These are phyloP conservation scores for Eumacrocentrus americanus DNA, from an alignment of 2,888 invertebrate genomes.

Conservation along the genomic window DNA sequence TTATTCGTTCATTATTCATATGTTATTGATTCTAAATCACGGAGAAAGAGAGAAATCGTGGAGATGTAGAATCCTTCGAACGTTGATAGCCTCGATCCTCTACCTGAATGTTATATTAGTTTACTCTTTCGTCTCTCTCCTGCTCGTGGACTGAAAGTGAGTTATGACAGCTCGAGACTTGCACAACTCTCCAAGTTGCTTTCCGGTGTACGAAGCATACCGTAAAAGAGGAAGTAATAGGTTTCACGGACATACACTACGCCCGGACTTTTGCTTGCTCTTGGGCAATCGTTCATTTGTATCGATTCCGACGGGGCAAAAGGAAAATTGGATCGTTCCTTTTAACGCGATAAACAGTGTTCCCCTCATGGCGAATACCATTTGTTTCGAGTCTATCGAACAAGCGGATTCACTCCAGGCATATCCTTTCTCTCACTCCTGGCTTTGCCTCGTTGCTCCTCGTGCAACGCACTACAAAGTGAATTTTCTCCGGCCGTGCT, in stretches of 20 bases:
- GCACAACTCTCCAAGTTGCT: conserved; percentile 23
- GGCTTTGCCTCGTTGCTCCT: not conserved
- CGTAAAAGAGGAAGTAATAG: conserved; percentile 29
- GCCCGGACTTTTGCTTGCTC: not conserved
- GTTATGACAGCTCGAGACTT: conserved; percentile 23
- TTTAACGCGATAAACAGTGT: conserved; percentile 26
- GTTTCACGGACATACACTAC: conserved; percentile 7
- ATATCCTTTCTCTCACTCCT: conserved; percentile 20
- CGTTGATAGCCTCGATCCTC: conserved; percentile 17
- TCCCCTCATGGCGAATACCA: conserved; percentile 27
- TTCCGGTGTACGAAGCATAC: conserved; percentile 27
- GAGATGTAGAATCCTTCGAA: conserved; percentile 14
- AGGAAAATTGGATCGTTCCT: conserved; percentile 27
- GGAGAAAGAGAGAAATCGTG: too few relatives aligned
- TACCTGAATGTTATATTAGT: too few relatives aligned
- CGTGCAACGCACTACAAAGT: conserved; percentile 23
- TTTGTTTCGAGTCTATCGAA: conserved; percentile 29
- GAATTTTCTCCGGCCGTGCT: conserved; percentile 21
- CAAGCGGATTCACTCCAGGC: conserved; percentile 21
- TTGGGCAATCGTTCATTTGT: conserved; percentile 23
- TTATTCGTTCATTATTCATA: too few relatives aligned
- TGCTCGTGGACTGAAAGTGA: conserved; percentile 14
- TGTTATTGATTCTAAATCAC: too few relatives aligned
- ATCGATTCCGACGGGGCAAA: conserved; percentile 23
- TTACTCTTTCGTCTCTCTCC: not conserved